Base-by-base conservation (phyloP, 2,113 vertebrate genomes). In the Myotis davidii region DNA sequence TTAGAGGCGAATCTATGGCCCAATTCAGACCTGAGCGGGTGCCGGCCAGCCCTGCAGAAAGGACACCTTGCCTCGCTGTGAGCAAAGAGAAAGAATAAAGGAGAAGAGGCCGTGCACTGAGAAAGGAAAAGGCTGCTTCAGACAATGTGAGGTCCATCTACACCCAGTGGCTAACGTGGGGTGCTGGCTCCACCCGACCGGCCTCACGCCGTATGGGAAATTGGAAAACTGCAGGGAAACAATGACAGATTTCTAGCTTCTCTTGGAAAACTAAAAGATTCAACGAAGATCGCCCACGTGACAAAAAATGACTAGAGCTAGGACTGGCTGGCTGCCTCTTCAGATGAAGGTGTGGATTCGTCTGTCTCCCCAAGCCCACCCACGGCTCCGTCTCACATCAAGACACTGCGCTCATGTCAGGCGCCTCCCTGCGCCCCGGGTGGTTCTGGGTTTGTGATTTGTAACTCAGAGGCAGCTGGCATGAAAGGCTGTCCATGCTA, bases 371-470 rank as follows among this genome's bases (percentile, higher is more conserved):
- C 6, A 39, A 23, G 39, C 82, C 23, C 29, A 16, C 76, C 25
- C 10, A 10, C 3, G 0, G 20, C 56, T 32, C 29, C 1, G 9
- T 1, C 2, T 32, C 1, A 4, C 2, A 0, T 5, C 23, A 69
- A 8, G 9, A 34, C 16, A 18, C 54, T 69, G 61, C 37, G 5
- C 48, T 72, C 48, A 37, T 4, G 9, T 18, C 42, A 20, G 65
- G 39, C n/a, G 29, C 14, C 11, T 18, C 13, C 56, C 48, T 29
- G 27, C 27, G 11, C 54, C 81, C 39, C 45, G 12, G 0, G 25
- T 0, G 1, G 17, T 37, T 50, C 5, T 34, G 2, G 50, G 17
- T 3, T 48, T 84, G 72, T 37, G 52, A 37, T 18, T 56, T 93
- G 25, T 42, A 37, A 21, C 2, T 61, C 20, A 23, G 4, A 48